Evolutionary conservation across 2,888 invertebrate species (phyloP), one percentile per base, ranked within the genome.

Genomic region (Sesamia inferens): DNA sequence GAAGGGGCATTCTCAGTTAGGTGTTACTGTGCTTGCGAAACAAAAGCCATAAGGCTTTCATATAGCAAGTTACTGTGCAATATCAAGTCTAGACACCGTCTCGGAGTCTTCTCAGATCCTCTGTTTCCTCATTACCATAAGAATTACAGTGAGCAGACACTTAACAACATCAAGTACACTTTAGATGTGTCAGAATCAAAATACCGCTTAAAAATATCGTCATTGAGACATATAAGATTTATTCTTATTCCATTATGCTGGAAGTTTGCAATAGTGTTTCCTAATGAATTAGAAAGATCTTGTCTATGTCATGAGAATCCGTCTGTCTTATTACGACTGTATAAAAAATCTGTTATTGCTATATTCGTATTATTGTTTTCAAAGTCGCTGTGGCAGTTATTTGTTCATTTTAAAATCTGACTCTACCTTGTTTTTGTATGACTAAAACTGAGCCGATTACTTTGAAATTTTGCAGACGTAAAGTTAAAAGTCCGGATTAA

Each of bases 111-210:
- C 65, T 31, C 22, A 22, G 65, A 61, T 73, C 31, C 55, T 61
- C 31, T 44, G 65, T 62, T 73, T 79, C 76, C 55, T 79, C 13
- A 74, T 77, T 66, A 79, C 19, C 31, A n/a, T n/a, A 11, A 79
- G 22, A 61, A 57, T 31, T 65, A 48, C 48, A 48, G 65, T 71
- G 48, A 48, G 7, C 31, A 22, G 19, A 65, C 14, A 65, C 62
- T 44, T n/a, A 54, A 0, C 19, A n/a, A n/a, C 57, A 22, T 55
- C 39, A 4, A 55, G 13, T 22, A 44, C 31, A 47, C 16, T 47
- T 76, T n/a, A n/a, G n/a, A 19, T 14, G 7, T 4, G 22, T 47
- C 39, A 6, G 57, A 44, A n/a, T 54, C 8, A 13, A 51, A 24
- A 22, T 0, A 13, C 14, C 0, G 39, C 10, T 39, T 16, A 13